Evolutionary conservation across 2,797 vertebrate genomes (phyloP).

Genomic region (Phoxinus dragarum): DNA sequence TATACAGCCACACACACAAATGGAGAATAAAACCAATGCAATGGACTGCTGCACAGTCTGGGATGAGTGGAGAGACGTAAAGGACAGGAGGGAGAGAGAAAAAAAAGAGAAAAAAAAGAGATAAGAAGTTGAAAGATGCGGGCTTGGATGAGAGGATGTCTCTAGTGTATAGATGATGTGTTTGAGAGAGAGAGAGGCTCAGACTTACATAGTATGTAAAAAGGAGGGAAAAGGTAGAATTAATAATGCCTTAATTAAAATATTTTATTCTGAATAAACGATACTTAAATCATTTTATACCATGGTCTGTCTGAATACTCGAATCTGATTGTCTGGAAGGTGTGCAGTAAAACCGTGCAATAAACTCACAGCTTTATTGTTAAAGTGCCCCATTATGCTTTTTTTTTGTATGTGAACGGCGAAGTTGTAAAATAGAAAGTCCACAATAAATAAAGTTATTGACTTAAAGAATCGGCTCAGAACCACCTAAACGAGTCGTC

Average conservation of each 20-base stretch:
- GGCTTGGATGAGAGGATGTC: not conserved
- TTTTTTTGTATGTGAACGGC: no score
- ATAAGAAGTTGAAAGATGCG: not conserved
- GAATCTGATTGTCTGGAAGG: not conserved
- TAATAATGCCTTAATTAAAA: not conserved
- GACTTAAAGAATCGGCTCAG: no score
- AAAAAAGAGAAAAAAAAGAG: not conserved
- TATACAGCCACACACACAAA: not conserved
- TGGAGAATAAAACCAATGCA: slow-evolving; percentile 16
- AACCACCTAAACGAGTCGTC: no score
- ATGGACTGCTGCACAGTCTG: not conserved
- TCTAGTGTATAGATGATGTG: not conserved
- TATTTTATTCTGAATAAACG: not conserved
- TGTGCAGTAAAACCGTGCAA: not conserved
- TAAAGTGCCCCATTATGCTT: not conserved
- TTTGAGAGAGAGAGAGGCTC: not conserved
- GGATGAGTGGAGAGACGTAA: slow-evolving; percentile 19
- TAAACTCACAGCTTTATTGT: not conserved
- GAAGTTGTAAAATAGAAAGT: no score
- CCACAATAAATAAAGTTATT: no score
- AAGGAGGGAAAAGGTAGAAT: not conserved
- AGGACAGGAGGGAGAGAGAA: not conserved
- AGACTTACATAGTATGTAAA: not conserved
- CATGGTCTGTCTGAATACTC: not conserved
- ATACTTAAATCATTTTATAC: not conserved